phyloP scores from a whole-genome alignment of 2,113 vertebrate species.

The Rhineura floridana region DNA sequence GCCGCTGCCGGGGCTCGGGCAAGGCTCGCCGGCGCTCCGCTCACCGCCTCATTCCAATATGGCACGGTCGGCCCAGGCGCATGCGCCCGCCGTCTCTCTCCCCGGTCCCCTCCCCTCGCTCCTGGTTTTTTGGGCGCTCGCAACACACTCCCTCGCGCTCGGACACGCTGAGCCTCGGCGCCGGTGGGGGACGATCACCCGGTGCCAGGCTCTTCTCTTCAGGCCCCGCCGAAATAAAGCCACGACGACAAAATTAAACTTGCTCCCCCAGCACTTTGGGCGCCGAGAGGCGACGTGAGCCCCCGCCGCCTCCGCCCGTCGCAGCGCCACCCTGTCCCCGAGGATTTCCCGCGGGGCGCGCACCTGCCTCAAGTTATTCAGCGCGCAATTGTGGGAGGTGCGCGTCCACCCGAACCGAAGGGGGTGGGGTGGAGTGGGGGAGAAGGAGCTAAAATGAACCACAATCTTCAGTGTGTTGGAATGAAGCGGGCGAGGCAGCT shows the following conservation, averaged over 20 bases:
- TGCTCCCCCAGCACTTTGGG: conserved; percentile 1
- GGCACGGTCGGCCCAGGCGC: conserved; percentile 81
- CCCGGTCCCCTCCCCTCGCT: conserved; percentile 61
- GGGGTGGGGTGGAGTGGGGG: neutral
- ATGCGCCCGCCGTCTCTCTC: conserved; percentile 81
- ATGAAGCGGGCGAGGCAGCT: neutral
- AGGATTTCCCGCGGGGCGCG: neutral
- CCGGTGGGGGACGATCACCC: neutral
- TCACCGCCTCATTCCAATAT: conserved; percentile 95
- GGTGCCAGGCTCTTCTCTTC: neutral
- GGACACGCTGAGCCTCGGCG: conserved; percentile 9
- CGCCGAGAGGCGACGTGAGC: conserved; percentile 19
- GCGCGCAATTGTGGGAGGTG: neutral
- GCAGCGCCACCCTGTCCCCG: conserved; percentile 5
- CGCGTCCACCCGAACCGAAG: neutral
- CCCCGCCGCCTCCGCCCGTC: conserved; percentile 12
- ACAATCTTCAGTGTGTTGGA: neutral
- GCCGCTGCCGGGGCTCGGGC: conserved; percentile 70
- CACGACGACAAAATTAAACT: neutral
- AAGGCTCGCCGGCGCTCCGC: conserved; percentile 73
- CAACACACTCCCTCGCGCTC: conserved; percentile 39
- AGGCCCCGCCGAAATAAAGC: too few relatives aligned
- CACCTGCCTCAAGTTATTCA: conserved; percentile 18
- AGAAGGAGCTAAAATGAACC: neutral
- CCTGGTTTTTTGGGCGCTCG: conserved; percentile 57